Base-by-base conservation (phyloP, 1,140 invertebrate genomes). In the Babylonia areolata region DNA sequence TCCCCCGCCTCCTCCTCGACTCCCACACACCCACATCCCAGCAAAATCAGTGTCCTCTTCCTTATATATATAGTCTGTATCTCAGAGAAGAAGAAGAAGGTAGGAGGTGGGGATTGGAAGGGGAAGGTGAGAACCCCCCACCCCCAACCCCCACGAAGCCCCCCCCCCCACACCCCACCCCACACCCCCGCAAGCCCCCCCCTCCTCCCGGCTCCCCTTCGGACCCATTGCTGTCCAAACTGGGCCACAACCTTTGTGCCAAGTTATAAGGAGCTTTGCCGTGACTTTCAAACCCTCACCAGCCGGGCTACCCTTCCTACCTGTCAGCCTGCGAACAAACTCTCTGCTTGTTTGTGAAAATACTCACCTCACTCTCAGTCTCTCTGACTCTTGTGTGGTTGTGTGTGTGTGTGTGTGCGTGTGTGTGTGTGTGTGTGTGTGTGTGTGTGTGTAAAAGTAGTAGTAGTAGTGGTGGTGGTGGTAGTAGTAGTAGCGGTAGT, bases 161-260 rank as follows among this genome's bases (percentile, higher is more conserved):
- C n/a, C n/a, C n/a, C n/a, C n/a, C n/a, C n/a, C n/a, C n/a, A n/a
- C n/a, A n/a, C n/a, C n/a, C n/a, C n/a, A n/a, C n/a, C n/a, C n/a
- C n/a, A n/a, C n/a, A n/a, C n/a, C n/a, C n/a, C n/a, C n/a, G n/a
- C n/a, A n/a, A n/a, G 20, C 46, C 46, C 46, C 6, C 46, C 46
- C 46, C 58, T n/a, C 58, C 2, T 12, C 28, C 58, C 20, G 2
- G 28, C 5, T 64, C 58, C 28, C 58, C 28, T n/a, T n/a, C n/a
- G n/a, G n/a, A n/a, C n/a, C n/a, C n/a, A n/a, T 64, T 64, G 58
- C 58, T 64, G 15, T 64, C 58, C 58, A 64, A 64, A 64, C 58
- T 12, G 15, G 58, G 58, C n/a, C 28, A 64, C 15, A 64, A 64
- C 28, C 58, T 64, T 23, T 64, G 28, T 28, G 58, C 58, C 58